A percentile compares a stretch with the other conserved stretches of the same genome.
Conservation (phyloP, 1,140 invertebrate genomes). For the Zaprionus inermis region DNA sequence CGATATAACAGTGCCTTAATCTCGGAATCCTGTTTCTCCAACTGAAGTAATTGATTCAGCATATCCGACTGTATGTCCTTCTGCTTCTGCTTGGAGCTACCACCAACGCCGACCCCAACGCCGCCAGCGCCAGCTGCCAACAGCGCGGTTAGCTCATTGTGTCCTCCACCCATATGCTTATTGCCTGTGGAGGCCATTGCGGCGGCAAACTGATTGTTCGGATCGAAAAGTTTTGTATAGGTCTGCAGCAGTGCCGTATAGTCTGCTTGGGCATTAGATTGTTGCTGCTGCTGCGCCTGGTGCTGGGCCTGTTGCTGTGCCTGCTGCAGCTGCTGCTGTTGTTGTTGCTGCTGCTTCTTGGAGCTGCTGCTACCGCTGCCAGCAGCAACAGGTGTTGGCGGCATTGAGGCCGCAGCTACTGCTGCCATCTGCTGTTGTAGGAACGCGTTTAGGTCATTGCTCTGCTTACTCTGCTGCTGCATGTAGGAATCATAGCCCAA, state of each 20-base stretch:
- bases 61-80: slow-evolving; percentile 74
- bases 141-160: slow-evolving; percentile 74
- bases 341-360: slow-evolving; percentile 60
- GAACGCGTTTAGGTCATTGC: slow-evolving; percentile 75
- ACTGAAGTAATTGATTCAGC: slow-evolving; percentile 77
- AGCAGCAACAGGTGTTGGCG: slow-evolving; percentile 39
- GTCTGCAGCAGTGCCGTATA: slow-evolving; percentile 77
- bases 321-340: slow-evolving; percentile 53
- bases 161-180: slow-evolving; percentile 63
- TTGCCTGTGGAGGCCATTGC: slow-evolving; percentile 50
- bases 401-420: slow-evolving; percentile 68
- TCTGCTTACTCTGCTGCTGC: slow-evolving; percentile 75
- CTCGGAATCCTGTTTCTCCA: slow-evolving; percentile 78
- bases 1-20: slow-evolving; percentile 76
- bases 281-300: slow-evolving; percentile 16
- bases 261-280: slow-evolving; percentile 60
- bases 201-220: slow-evolving; percentile 72
- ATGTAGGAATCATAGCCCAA: slow-evolving; percentile 82
- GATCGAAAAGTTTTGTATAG: slow-evolving; percentile 80
- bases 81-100: slow-evolving; percentile 58
- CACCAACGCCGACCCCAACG: slow-evolving; percentile 30
- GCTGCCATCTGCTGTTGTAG: slow-evolving; percentile 81
- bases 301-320: slow-evolving; percentile 24
- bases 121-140: slow-evolving; percentile 65
- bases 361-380: slow-evolving; percentile 38